These are phyloP conservation scores for Siderastrea radians DNA, from an alignment of 92 coral and sea anemone species.

Conservation along the genomic window DNA sequence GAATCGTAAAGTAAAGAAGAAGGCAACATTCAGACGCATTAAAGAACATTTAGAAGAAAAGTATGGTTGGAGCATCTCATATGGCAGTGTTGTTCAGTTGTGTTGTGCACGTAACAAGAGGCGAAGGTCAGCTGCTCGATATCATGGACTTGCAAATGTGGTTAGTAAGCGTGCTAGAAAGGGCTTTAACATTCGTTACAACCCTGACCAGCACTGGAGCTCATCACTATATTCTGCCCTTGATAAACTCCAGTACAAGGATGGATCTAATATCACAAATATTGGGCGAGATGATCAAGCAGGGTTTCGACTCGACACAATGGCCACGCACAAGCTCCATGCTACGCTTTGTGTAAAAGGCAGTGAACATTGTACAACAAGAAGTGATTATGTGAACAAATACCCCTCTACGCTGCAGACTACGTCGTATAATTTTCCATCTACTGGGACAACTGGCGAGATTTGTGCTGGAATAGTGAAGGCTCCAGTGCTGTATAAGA, in stretches of 20 bases:
- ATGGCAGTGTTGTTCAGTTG: slow-evolving; percentile 49
- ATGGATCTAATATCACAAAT: slow-evolving; percentile 7
- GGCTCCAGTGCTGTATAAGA: slow-evolving; percentile 2
- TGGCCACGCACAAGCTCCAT: slow-evolving; percentile 27
- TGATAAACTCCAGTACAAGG: slow-evolving; percentile 41
- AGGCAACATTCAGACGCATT: slow-evolving; percentile 33
- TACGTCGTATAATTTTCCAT: slow-evolving; percentile 52
- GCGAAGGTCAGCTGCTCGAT: slow-evolving; percentile 23
- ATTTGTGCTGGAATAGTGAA: slow-evolving; percentile 51
- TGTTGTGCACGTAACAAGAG: slow-evolving; percentile 43
- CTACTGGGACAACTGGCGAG: slow-evolving; percentile 33
- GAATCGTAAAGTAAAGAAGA: slow-evolving; percentile 14
- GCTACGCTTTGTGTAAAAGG: slow-evolving; percentile 30
- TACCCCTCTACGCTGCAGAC: slow-evolving; percentile 51
- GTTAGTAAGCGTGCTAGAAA: slow-evolving; percentile 45
- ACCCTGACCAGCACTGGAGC: slow-evolving; percentile 65
- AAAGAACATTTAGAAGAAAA: too few relatives aligned
- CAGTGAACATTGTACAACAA: slow-evolving; percentile 41
- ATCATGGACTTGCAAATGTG: slow-evolving; percentile 60
- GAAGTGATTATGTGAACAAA: slow-evolving; percentile 32
- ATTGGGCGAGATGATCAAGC: slow-evolving; percentile 34
- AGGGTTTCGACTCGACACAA: slow-evolving; percentile 48
- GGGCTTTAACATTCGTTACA: slow-evolving; percentile 51
- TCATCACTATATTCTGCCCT: slow-evolving; percentile 45
- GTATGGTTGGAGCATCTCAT: slow-evolving; percentile 6